Base-by-base conservation (phyloP, 2,113 vertebrate genomes). In the Neoarius graeffei region DNA sequence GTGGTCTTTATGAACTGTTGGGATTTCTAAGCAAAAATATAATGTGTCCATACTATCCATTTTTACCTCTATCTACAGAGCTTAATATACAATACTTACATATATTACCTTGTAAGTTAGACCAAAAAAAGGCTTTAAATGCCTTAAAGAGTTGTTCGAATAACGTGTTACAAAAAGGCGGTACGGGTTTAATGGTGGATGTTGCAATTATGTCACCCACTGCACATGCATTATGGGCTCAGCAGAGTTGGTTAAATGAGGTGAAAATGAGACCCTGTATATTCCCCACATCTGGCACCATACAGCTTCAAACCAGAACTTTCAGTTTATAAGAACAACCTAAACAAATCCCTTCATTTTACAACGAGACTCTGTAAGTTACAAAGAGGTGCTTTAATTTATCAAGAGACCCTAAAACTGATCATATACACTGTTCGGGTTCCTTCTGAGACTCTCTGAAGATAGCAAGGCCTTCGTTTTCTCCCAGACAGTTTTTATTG, bases 171-270 rank as follows among this genome's bases (percentile, higher is more conserved):
- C 23, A 56, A 27, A 56, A 80, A 57, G 6, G 76, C 76, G 56
- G 1, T 56, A 79, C 4, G 6, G 50, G 23, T 79, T 81, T 81
- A 59, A 59, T 80, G 77, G 74, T 50, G 50, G 10, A 27, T 81
- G 54, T 20, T 81, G 79, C 27, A 81, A 81, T 81, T 59, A 81
- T 81, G 19, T 60, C 57, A 35, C 30, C 80, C 56, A 42, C 56
- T 13, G 80, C 80, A 62, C 80, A 42, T 60, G n/a, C 27, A 81
- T 81, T 81, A 60, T 23, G 9, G 17, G 19, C 57, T 60, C 30
- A 81, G 8, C 56, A 42, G 80, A 23, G 80, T 60, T 60, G 30
- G 30, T 42, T 62, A 42, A 62, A 62, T 60, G 57, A 42, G 57
- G 57, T 81, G 27, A 35, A 60, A 60, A 81, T 42, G 30, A 81